Base-by-base conservation (phyloP, 2,113 vertebrate genomes). In the Zosterops japonicus region DNA sequence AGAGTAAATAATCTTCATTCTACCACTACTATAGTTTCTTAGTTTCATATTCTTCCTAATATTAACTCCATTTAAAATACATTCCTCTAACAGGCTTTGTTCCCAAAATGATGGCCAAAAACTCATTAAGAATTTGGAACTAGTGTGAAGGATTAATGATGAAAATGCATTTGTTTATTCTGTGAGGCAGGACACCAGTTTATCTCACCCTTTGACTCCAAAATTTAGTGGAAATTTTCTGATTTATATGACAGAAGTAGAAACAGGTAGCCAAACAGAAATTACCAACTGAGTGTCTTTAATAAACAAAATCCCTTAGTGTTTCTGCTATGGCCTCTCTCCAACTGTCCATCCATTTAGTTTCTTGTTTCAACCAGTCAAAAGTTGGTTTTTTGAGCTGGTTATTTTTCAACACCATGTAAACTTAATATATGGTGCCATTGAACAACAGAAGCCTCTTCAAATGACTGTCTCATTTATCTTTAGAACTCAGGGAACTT, bases 151-250 rank as follows among this genome's bases (percentile, higher is more conserved):
- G 31, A 89, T 85, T 90, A 93, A 88, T 6, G 11, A 82, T 42
- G 23, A 78, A 90, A 95, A 84, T 49, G 8, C n/a, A 74, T 65
- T 56, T 65, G 33, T 67, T 87, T 83, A 20, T 83, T 91, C 77
- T 83, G 44, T 21, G 55, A 91, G 63, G 72, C 63, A n/a, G 12
- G 9, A 39, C 17, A 79, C 31, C 49, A 50, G 24, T 47, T 68
- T 68, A 50, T 18, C 3, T 4, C 71, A 29, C 29, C 39, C 18
- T 42, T 1, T 29, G 23, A 42, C 44, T 56, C 29, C n/a, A 42
- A 69, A 80, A 63, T 72, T 56, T 55, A 63, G 25, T 82, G 36
- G n/a, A 92, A 95, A 55, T 27, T 3, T 83, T 84, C 44, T 52
- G 18, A 85, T 55, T 83, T 75, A 31, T 47, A 75, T 33, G 70